Evolutionary conservation across 2,888 invertebrate species (phyloP), one percentile per base, ranked within the genome.

Genomic region (Nineta flava): DNA sequence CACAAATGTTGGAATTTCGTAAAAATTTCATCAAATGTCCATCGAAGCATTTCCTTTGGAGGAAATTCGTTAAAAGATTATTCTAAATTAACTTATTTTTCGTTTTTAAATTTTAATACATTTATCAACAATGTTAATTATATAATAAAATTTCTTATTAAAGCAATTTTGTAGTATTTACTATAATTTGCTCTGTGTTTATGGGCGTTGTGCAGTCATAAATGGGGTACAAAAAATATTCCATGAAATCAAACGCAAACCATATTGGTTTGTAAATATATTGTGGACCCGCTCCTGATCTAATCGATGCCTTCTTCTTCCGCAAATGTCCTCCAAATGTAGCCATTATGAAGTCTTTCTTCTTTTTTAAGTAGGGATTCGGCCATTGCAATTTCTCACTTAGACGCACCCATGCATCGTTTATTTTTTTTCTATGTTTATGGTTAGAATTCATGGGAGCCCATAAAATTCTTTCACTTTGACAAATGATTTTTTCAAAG

Each of bases 191-290:
- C 40, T 46, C 31, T 19, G 52, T 52, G 31, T 50, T 50, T 19
- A 50, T 21, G n/a, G 31, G 50, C 17, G 17, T 1, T 9, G 21
- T 21, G n/a, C 34, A 42, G 46, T 53, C 45, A 40, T 46, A 45
- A 16, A 52, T 9, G 21, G 10, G 35, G 19, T 41, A 48, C 34
- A 55, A 52, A 48, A 56, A 55, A 35, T 17, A 19, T 26, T 54
- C 53, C 56, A 57, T 54, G 9, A 31, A 17, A 5, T 54, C 51
- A 41, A 50, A 57, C 7, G 53, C 53, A 46, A 55, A 55, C 56
- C 57, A 55, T 38, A 52, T 46, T 12, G 57, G 57, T 15, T 52
- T 51, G 47, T 52, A 54, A 21, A 55, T 46, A 17, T 54, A 52
- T 44, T 44, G 48, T 6, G 34, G 48, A 1, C 49, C 54, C 10